phyloP scores from a whole-genome alignment of 2,888 invertebrate genomes.

The Helobdella robusta region DNA sequence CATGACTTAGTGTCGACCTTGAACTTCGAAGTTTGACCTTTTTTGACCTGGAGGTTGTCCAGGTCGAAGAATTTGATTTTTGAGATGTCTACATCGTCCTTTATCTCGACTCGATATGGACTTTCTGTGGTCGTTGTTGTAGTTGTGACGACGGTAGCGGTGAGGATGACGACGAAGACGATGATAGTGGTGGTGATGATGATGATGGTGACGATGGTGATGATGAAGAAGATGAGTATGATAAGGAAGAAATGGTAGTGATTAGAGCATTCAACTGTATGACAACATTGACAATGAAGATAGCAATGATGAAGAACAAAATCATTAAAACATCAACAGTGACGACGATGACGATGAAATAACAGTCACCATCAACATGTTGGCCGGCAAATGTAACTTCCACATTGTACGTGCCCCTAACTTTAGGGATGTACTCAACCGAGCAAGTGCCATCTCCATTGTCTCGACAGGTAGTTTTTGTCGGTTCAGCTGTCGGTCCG shows the following conservation, averaged over 20 bases:
- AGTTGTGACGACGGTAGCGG: too few relatives aligned
- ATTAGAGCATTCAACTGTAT: too few relatives aligned
- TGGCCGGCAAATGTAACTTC: constrained; percentile 12
- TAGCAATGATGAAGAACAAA: too few relatives aligned
- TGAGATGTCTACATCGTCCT: constrained; percentile 14
- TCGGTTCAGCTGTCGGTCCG: constrained; percentile 20
- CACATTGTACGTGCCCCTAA: constrained; percentile 19
- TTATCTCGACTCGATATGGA: constrained; percentile 22
- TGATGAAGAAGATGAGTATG: too few relatives aligned
- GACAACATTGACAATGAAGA: too few relatives aligned
- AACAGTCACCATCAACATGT: constrained; percentile 10
- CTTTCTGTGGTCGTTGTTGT: too few relatives aligned
- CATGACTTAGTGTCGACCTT: constrained; percentile 9
- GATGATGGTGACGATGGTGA: too few relatives aligned
- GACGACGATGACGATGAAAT: background rate
- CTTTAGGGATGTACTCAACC: constrained; percentile 13
- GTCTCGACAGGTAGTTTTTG: constrained; percentile 19
- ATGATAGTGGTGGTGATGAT: too few relatives aligned
- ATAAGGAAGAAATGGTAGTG: too few relatives aligned
- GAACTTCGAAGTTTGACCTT: constrained; percentile 15
- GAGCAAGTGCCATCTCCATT: constrained; percentile 24
- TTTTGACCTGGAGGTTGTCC: constrained; percentile 6
- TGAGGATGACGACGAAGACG: too few relatives aligned
- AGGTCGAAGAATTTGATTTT: constrained; percentile 19
- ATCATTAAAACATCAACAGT: too few relatives aligned